Base-by-base conservation (phyloP, 2,888 invertebrate species). In the Drosophila birchii region DNA sequence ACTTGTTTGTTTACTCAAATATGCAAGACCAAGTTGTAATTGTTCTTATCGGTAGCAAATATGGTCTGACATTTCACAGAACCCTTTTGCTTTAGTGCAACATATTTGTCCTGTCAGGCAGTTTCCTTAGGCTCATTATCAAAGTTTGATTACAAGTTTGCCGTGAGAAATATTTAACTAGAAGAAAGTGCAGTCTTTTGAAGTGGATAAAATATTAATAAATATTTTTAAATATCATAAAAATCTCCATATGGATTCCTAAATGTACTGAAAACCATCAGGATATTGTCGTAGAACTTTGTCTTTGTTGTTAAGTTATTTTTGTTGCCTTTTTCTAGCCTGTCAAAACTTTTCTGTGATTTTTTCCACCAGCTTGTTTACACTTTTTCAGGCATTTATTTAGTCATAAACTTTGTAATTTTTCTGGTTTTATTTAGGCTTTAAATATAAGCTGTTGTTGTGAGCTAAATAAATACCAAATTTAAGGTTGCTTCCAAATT, bases 1-100 rank as follows among this genome's bases (percentile, higher is more conserved):
- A 23, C 51, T 72, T 56, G 57, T 66, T 76, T 80, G 63, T 75
- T 69, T 78, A 54, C 78, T 64, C 66, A 71, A 64, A 77, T 66
- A 73, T 68, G 83, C 71, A 78, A 79, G 58, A 43, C 26, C 18
- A 43, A 14, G 36, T 51, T 39, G 20, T 41, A 29, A 43, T 51
- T 43, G 41, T 51, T 49, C 16, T 18, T 32, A 20, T 36, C 16
- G 12, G 16, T 18, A 26, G 39, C 45, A 14, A 39, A 18, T 45
- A 41, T 29, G 47, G 43, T 2, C 23, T 58, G 14, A n/a, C 32
- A 51, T 8, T 60, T 41, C 23, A 23, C 32, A 12, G 11, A 20
- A 32, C 12, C 20, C n/a, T 14, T 18, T 57, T 16, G 20, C 23
- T 23, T n/a, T 56, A 32, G 3, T 18, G 39, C 39, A n/a, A 54